Percentiles rank a stretch among this genome's conserved stretches.
phyloP scores from a whole-genome alignment of 2,888 invertebrate genomes.

The Cyclophora punctaria region DNA sequence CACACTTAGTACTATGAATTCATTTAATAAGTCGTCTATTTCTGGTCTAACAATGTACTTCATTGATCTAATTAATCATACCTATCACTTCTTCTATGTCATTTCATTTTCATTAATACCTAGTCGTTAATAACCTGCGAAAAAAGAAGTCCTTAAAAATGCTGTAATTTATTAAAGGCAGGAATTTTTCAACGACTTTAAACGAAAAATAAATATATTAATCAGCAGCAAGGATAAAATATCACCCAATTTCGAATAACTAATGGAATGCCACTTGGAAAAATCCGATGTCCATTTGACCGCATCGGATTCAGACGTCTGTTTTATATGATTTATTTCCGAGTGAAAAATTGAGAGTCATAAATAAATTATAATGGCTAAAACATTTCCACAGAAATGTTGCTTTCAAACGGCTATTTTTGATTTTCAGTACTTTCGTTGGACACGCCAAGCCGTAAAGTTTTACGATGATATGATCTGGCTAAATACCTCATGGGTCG shows the following conservation, averaged over 20 bases:
- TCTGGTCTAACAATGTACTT: too few species aligned
- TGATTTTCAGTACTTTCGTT: constrained; percentile 42
- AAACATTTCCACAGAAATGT: constrained; percentile 22
- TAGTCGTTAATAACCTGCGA: neutral
- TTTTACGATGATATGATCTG: constrained; percentile 51
- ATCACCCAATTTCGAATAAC: neutral
- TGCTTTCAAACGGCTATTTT: constrained; percentile 39
- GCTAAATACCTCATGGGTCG: constrained; percentile 27
- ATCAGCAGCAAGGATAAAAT: neutral
- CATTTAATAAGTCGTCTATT: too few species aligned
- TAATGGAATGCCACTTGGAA: too few species aligned
- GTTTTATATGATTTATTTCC: constrained; percentile 17
- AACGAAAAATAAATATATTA: neutral
- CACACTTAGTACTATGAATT: too few species aligned
- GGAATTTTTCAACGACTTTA: neutral
- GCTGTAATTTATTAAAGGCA: neutral
- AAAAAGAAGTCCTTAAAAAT: neutral
- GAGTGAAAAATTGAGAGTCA: constrained; percentile 15
- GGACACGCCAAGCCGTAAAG: constrained; percentile 47
- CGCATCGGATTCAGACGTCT: neutral
- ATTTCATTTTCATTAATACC: constrained; percentile 19
- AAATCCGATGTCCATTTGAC: neutral
- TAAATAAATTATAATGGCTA: constrained; percentile 20
- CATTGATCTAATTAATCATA: too few species aligned
- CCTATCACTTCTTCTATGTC: constrained; percentile 13